Percentiles rank a stretch among this genome's conserved stretches.
Evolutionary conservation across 2,113 vertebrate species (phyloP).

Genomic region (Amphiprion percula): DNA sequence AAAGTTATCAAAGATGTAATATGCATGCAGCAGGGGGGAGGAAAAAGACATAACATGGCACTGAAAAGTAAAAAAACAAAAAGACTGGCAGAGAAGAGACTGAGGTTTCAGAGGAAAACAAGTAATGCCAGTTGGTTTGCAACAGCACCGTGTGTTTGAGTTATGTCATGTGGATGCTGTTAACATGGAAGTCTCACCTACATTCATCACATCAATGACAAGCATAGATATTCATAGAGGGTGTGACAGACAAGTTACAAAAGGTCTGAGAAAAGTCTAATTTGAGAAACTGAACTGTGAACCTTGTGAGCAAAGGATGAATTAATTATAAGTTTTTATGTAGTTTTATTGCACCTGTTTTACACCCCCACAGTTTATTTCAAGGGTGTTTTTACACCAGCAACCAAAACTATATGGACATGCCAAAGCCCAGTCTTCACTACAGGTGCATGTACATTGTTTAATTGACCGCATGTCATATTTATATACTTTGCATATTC

Average conservation of each 20-base stretch:
- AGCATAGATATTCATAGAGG: neutral
- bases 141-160: constrained; percentile 4
- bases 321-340: neutral
- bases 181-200: neutral
- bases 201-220: neutral
- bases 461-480: no score
- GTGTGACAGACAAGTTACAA: neutral
- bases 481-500: no score
- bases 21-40: constrained; percentile 31
- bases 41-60: constrained; percentile 1
- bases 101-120: neutral
- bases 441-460: no score
- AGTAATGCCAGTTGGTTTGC: neutral
- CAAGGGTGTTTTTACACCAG: neutral
- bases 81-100: neutral
- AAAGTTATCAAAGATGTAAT: constrained; percentile 66
- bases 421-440: no score
- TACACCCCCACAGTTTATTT: neutral
- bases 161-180: constrained; percentile 1
- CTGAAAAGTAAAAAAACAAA: constrained; percentile 1
- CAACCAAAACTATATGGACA: no score
- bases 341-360: neutral
- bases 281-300: neutral
- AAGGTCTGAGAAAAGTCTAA: neutral
- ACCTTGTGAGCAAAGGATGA: neutral